phyloP scores from a whole-genome alignment of 2,888 invertebrate genomes.

The Sminthurinus aureus region DNA sequence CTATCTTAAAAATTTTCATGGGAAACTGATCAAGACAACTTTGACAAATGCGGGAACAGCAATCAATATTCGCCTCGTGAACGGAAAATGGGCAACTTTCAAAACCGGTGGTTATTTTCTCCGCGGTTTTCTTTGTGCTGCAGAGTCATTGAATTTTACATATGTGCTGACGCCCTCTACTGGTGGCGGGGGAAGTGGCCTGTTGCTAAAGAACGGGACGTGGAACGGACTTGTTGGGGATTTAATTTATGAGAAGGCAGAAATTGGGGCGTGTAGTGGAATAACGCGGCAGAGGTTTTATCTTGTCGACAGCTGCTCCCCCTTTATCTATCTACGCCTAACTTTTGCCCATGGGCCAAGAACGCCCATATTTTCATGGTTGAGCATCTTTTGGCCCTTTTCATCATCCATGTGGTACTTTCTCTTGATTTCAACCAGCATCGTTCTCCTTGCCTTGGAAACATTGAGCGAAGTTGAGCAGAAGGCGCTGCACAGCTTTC shows the following conservation, averaged over 20 bases:
- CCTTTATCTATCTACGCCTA: not conserved
- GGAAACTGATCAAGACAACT: not conserved
- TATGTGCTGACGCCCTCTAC: not conserved
- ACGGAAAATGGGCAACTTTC: not conserved
- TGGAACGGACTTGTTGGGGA: not conserved
- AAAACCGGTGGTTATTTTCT: not conserved
- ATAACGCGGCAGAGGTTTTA: not conserved
- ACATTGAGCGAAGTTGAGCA: no score
- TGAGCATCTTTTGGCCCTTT: constrained; percentile 3
- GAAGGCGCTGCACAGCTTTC: no score
- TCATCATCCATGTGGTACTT: not conserved
- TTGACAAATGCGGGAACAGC: not conserved
- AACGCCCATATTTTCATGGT: not conserved
- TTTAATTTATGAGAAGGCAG: not conserved
- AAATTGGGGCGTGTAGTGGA: not conserved
- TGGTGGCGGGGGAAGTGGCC: not conserved
- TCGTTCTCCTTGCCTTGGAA: no score
- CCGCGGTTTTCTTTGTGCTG: not conserved
- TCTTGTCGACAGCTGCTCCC: not conserved
- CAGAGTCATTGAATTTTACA: not conserved
- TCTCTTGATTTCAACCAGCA: not conserved
- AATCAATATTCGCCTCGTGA: not conserved
- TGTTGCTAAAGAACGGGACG: not conserved
- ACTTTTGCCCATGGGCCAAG: not conserved
- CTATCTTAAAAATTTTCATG: not conserved